phyloP scores from a whole-genome alignment of 92 coral and sea anemone genomes.

The Phymanthus crucifer region DNA sequence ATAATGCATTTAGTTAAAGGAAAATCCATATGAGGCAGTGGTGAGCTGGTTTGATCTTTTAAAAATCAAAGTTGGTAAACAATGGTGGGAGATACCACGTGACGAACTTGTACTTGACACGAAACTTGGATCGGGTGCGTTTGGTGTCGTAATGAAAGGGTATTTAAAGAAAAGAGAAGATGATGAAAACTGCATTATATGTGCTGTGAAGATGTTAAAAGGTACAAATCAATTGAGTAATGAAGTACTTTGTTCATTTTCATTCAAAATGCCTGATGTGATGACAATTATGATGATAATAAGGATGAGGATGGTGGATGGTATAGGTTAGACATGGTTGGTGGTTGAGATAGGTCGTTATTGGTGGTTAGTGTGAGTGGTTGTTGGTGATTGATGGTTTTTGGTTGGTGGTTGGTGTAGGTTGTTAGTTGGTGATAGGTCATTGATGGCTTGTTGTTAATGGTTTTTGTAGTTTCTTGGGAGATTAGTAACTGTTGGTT shows the following conservation, averaged over 20 bases:
- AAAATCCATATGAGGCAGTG: constrained; percentile 16
- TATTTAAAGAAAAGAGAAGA: constrained; percentile 13
- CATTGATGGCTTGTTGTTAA: too few species aligned
- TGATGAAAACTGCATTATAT: background rate
- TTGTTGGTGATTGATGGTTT: too few species aligned
- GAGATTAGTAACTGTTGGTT: too few species aligned
- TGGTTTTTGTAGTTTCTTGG: too few species aligned
- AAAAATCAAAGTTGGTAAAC: constrained; percentile 10
- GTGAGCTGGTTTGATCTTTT: constrained; percentile 26
- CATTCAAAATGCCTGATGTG: too few species aligned
- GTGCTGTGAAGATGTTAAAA: constrained; percentile 61
- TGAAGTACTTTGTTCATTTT: background rate
- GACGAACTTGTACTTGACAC: constrained; percentile 33
- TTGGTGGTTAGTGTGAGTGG: too few species aligned
- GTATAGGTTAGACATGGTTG: too few species aligned
- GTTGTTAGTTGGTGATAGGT: too few species aligned
- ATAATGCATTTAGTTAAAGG: constrained; percentile 13
- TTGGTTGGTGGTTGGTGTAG: too few species aligned
- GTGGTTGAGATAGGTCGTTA: too few species aligned
- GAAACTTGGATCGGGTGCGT: constrained; percentile 43
- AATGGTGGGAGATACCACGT: constrained; percentile 54
- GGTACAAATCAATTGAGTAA: constrained; percentile 4
- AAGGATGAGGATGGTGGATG: too few species aligned
- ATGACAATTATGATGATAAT: too few species aligned
- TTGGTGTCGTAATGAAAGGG: constrained; percentile 50